Evolutionary conservation across 2,888 invertebrate species (phyloP).

Genomic region (Magallana nippona): DNA sequence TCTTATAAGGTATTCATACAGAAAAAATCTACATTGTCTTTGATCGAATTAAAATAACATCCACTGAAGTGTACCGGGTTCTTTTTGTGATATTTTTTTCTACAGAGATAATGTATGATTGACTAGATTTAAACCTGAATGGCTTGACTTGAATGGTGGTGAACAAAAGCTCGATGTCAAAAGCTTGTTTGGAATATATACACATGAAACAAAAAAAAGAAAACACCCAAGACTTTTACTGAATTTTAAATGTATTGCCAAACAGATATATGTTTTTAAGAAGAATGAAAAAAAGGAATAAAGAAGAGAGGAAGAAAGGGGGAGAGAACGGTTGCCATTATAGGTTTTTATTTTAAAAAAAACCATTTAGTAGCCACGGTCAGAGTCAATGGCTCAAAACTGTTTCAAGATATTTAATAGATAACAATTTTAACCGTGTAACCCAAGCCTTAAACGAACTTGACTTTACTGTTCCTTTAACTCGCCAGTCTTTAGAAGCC

Average conservation of each 20-base stretch:
- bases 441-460: not conserved
- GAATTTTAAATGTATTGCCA: no score
- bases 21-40: conserved; percentile 23
- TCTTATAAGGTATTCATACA: not conserved
- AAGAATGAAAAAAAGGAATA: no score
- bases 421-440: not conserved
- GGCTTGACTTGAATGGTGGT: not conserved
- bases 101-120: not conserved
- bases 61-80: not conserved
- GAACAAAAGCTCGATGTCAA: no score
- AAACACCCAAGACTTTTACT: not conserved
- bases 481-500: not conserved
- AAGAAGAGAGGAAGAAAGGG: no score
- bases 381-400: no score
- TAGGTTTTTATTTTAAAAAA: no score
- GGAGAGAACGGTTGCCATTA: no score
- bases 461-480: not conserved
- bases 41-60: conserved; percentile 30
- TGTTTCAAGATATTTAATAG: not conserved
- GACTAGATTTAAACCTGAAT: conserved; percentile 1
- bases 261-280: no score
- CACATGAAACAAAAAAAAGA: not conserved
- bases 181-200: no score
- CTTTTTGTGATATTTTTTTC: not conserved
- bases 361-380: no score